A percentile compares a stretch with the other conserved stretches of the same genome.
Evolutionary conservation across 1,140 invertebrate genomes (phyloP).

Genomic region (Rhyzopertha dominica): DNA sequence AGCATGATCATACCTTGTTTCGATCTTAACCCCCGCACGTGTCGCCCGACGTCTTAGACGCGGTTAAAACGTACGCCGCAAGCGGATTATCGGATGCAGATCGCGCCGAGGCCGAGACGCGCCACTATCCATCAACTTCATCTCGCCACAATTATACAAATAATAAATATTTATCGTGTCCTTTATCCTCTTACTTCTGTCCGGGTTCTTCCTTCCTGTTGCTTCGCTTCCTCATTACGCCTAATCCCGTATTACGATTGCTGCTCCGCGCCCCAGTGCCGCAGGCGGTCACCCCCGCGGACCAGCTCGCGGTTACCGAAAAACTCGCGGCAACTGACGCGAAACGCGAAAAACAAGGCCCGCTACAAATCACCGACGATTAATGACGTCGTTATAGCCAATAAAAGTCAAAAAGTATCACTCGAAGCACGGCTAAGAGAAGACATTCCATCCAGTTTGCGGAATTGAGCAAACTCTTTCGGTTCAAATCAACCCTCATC

Average conservation of each 20-base stretch:
- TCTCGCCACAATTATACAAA: conserved; percentile 30
- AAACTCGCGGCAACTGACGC: too few relatives aligned
- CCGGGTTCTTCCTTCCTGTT: conserved; percentile 30
- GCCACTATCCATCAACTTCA: conserved; percentile 20
- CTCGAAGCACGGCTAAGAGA: too few relatives aligned
- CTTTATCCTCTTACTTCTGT: conserved; percentile 30
- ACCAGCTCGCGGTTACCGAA: neutral
- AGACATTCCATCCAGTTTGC: too few relatives aligned
- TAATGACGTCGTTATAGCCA: too few relatives aligned
- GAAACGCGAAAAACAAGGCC: too few relatives aligned
- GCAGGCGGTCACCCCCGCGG: too few relatives aligned
- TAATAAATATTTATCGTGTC: conserved; percentile 33
- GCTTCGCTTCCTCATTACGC: conserved; percentile 30
- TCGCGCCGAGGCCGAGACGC: conserved; percentile 19
- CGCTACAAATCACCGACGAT: too few relatives aligned
- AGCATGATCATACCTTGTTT: conserved; percentile 44
- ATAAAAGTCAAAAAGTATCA: too few relatives aligned
- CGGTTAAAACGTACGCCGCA: conserved; percentile 37
- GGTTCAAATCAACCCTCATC: too few relatives aligned
- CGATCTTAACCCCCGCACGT: conserved; percentile 39
- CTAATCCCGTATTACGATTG: conserved; percentile 24
- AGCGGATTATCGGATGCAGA: conserved; percentile 43
- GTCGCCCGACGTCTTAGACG: conserved; percentile 34
- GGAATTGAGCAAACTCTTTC: too few relatives aligned
- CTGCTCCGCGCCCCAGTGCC: conserved; percentile 10